Evolutionary conservation across 2,797 vertebrate genomes (phyloP), one percentile per base, ranked within the genome.

Genomic region (Hypotaenidia okinawae): DNA sequence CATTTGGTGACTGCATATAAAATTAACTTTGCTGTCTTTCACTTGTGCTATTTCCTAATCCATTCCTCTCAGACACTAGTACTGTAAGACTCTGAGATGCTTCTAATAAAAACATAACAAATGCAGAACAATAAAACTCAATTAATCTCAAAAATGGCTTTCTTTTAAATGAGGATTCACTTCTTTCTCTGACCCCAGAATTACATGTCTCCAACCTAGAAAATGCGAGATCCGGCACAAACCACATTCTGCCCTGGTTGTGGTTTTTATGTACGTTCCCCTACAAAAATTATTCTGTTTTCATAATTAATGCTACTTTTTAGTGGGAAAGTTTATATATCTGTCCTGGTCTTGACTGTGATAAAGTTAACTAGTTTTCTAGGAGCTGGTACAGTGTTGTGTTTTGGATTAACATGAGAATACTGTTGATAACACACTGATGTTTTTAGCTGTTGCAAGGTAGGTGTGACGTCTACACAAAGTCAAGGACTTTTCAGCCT

Each of bases 221-320:
- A 77, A 75, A 54, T 62, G 2, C 0, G 0, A 83, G 30, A 80
- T 66, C 33, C 35, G 79, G 24, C 6, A 63, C 0, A 0, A 72
- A 19, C 17, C 17, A 27, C 6, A 23, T 77, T 91, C 45, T 54
- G 41, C 5, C 10, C 5, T 41, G 18, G n/a, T 79, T 76, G 24
- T 9, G 4, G 2, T 24, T 76, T 37, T 84, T 72, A 51, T 6
- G 21, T 1, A 9, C 0, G 0, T 1, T 52, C 21, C 5, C 5
- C 18, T 35, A 18, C 11, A 4, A 2, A 72, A 61, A 80, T 61
- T 0, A 1, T 72, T 70, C 17, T 10, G 5, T 33, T 87, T 76
- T 78, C 25, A 47, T 66, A 45, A 3, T 72, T 58, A 39, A 10
- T 47, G 5, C 43, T 9, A 66, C 17, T 54, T 61, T 69, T 87